A percentile compares a stretch with the other conserved stretches of the same genome.
Evolutionary conservation across 2,113 vertebrate species (phyloP).

Genomic region (Trochalopteron elliotii): DNA sequence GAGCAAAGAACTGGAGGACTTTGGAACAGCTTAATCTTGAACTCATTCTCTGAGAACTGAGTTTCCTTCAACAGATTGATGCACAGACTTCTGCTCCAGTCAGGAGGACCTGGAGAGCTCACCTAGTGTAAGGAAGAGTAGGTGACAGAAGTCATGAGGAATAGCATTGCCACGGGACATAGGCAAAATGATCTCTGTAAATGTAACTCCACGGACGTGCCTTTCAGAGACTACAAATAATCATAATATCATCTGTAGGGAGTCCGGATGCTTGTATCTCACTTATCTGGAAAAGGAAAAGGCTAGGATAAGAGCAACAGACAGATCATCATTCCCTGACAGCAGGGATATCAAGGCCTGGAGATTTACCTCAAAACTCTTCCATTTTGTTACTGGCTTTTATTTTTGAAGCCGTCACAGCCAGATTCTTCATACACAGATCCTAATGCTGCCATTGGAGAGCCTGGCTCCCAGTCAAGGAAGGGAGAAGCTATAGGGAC

Average conservation of each 20-base stretch:
- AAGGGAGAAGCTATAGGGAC: background rate
- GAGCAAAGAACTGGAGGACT: background rate
- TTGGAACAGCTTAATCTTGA: background rate
- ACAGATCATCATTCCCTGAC: background rate
- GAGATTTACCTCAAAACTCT: background rate
- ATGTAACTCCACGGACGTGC: background rate
- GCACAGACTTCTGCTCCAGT: background rate
- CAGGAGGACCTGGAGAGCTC: background rate
- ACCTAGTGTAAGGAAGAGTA: background rate
- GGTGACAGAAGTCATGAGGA: background rate
- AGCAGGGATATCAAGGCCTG: background rate
- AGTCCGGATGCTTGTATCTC: background rate
- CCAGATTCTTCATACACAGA: background rate
- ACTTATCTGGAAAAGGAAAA: background rate
- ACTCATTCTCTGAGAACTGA: background rate
- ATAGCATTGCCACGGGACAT: accelerated
- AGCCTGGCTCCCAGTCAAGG: background rate
- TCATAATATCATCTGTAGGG: background rate
- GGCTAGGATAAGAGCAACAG: background rate
- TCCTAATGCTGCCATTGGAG: background rate
- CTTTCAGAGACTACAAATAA: background rate
- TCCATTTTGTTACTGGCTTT: background rate
- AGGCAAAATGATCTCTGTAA: background rate
- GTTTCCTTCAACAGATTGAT: background rate
- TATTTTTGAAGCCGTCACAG: background rate